Evolutionary conservation across 2,113 vertebrate species (phyloP).

Genomic region (Platichthys flesus): DNA sequence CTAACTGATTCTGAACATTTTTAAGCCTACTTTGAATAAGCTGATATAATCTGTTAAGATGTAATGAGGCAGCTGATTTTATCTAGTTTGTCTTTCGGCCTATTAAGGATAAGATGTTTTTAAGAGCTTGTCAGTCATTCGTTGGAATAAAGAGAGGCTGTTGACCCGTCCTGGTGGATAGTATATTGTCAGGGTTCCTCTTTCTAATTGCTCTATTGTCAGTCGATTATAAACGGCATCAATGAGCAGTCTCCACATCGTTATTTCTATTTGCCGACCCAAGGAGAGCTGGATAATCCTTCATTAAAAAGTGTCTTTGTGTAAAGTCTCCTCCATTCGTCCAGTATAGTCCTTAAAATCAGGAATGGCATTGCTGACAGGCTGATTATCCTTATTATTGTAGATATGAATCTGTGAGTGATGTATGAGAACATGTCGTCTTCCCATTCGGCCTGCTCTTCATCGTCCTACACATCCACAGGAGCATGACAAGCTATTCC

Average conservation of each 20-base stretch:
- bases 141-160: not conserved
- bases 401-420: not conserved
- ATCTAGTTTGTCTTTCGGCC: slow-evolving; percentile 21
- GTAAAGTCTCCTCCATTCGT: not conserved
- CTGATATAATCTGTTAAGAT: slow-evolving; percentile 25
- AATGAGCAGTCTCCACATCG: not conserved
- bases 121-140: slow-evolving; percentile 14
- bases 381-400: not conserved
- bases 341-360: not conserved
- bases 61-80: slow-evolving; percentile 10
- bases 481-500: slow-evolving; percentile 22
- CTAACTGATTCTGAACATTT: slow-evolving; percentile 2
- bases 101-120: slow-evolving; percentile 1
- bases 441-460: not conserved
- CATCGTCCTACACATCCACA: not conserved
- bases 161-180: not conserved
- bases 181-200: slow-evolving; percentile 1
- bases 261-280: not conserved
- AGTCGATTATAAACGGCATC: not conserved
- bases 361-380: not conserved
- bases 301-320: not conserved
- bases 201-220: not conserved
- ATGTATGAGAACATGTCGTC: not conserved
- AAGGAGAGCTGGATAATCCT: not conserved
- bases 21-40: slow-evolving; percentile 9